A percentile compares a stretch with the other conserved stretches of the same genome.
Conservation (phyloP, 2,113 vertebrate genomes). For the Marmota monax region DNA sequence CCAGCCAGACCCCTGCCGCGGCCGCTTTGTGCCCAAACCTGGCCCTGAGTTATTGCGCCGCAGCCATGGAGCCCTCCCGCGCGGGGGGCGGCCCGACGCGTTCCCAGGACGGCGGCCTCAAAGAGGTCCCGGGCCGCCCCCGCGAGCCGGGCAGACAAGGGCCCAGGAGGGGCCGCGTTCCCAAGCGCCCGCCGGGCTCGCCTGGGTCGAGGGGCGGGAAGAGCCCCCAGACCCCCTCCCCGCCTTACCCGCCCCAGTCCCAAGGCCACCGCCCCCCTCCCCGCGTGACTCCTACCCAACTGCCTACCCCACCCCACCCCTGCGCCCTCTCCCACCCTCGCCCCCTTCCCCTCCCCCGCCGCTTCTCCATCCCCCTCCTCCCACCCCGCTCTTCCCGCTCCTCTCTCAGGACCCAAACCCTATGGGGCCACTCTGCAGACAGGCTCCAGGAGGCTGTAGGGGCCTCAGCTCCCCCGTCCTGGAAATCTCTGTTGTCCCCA, state of each 20-base stretch:
- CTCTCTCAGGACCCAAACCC: not conserved
- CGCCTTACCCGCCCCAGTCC: not conserved
- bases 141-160: not conserved
- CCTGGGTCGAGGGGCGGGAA: not conserved
- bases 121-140: slow-evolving; percentile 60
- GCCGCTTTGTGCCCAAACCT: slow-evolving; percentile 74
- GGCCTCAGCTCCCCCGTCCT: not conserved
- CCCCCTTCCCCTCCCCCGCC: not conserved
- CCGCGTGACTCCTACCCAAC: not conserved
- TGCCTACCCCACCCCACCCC: not conserved
- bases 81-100: slow-evolving; percentile 58
- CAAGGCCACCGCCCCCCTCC: not conserved
- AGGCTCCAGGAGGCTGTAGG: not conserved
- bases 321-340: not conserved
- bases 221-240: not conserved
- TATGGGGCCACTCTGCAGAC: not conserved
- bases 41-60: slow-evolving; percentile 72
- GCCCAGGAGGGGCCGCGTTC: slow-evolving; percentile 59
- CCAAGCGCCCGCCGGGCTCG: slow-evolving; percentile 8
- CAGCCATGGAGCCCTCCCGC: slow-evolving; percentile 73
- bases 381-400: not conserved
- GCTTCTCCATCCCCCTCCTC: not conserved
- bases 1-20: slow-evolving; percentile 76
- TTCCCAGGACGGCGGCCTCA: slow-evolving; percentile 75
- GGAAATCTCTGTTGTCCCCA: not conserved